Conservation (phyloP, 2,888 invertebrate species). For the Epistrophella euchroma region DNA sequence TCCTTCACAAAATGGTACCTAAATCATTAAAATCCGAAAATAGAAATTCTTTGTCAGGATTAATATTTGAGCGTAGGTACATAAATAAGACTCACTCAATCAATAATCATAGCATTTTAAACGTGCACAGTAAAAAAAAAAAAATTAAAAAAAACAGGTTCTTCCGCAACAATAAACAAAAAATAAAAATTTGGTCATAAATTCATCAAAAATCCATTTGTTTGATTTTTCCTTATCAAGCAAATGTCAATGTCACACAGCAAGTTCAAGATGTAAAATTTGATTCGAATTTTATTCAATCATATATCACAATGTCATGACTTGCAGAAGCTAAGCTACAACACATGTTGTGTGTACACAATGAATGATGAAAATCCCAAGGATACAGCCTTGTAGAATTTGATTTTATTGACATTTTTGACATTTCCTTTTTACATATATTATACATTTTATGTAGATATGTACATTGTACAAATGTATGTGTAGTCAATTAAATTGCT, state of each 20-base stretch:
- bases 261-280: slow-evolving; percentile 7
- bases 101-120: not conserved
- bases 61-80: not conserved
- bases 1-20: not conserved
- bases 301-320: slow-evolving; percentile 16
- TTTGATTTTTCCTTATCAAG: not conserved
- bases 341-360: slow-evolving; percentile 11
- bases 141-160: not conserved
- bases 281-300: slow-evolving; percentile 3
- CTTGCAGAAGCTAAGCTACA: not conserved
- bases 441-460: not conserved
- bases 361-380: not conserved
- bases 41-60: not conserved
- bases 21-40: not conserved
- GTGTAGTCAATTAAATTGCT: slow-evolving; percentile 50
- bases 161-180: slow-evolving; percentile 1
- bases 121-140: not conserved
- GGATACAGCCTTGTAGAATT: slow-evolving; percentile 19
- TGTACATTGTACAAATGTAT: not conserved
- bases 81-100: not conserved
- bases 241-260: slow-evolving; percentile 26
- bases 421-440: slow-evolving; percentile 19
- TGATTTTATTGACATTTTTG: slow-evolving; percentile 41
- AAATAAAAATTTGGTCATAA: slow-evolving; percentile 17
- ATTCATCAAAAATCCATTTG: slow-evolving; percentile 47